phyloP scores from a whole-genome alignment of 2,888 invertebrate species.

The Lumbricus terrestris region DNA sequence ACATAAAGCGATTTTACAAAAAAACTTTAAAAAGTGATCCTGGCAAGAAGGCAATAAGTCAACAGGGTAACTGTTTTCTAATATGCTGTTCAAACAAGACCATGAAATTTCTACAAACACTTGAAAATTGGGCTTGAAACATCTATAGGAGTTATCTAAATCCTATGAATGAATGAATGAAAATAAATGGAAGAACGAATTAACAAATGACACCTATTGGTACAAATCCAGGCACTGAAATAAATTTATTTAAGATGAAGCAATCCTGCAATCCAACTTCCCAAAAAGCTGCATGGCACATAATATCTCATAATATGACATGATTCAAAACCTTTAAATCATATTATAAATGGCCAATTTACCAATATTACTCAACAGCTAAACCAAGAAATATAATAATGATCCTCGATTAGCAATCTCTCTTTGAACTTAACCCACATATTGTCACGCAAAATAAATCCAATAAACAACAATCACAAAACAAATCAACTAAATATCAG shows the following conservation, averaged over 20 bases:
- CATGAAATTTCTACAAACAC: too few relatives aligned
- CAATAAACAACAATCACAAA: background rate
- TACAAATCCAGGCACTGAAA: background rate
- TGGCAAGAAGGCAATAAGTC: background rate
- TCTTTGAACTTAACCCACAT: background rate
- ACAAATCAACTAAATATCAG: too few relatives aligned
- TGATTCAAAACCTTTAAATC: background rate
- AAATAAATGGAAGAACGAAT: too few relatives aligned
- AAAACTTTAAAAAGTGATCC: background rate
- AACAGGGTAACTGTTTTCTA: background rate
- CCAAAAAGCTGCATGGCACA: background rate
- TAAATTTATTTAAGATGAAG: background rate
- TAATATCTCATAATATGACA: background rate
- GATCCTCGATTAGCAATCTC: too few relatives aligned
- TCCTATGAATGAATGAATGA: too few relatives aligned
- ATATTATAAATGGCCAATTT: background rate
- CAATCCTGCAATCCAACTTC: background rate
- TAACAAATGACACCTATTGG: background rate
- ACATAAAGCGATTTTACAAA: background rate
- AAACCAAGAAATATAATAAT: background rate
- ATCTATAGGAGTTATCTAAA: too few relatives aligned
- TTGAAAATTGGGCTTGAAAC: too few relatives aligned
- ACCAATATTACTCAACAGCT: background rate
- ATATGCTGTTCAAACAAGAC: background rate
- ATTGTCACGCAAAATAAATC: background rate